Base-by-base conservation (phyloP, 2,888 invertebrate species). In the Drosophila picticornis region DNA sequence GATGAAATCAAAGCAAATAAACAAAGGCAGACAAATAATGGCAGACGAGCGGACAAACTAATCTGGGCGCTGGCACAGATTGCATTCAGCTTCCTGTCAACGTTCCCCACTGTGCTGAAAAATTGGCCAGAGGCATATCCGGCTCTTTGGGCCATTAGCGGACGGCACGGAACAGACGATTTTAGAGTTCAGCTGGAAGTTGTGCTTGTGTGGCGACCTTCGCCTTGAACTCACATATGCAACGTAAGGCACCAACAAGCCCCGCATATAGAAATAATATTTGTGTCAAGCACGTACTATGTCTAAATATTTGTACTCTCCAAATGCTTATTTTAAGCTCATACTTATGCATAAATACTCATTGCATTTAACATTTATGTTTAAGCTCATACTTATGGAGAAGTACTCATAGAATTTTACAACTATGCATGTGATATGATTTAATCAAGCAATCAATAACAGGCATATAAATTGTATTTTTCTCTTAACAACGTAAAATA, bases 1-100 rank as follows among this genome's bases (percentile, higher is more conserved):
- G 75, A 87, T 72, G 72, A 68, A 84, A 87, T 74, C 76, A 81
- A 67, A 69, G 68, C 83, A 84, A 84, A 84, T 22, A 57, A 43
- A 29, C 70, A 75, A 48, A 69, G 70, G 58, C 72, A 40, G 69
- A 51, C 71, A 86, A 74, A 79, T 66, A 81, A 53, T 53, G 31
- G 11, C 58, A 36, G 32, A 52, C 22, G 32, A 22, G 36, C 6
- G 32, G 10, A 55, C 38, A 59, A 71, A 72, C 59, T 38, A 65
- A 72, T 72, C 38, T 38, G 27, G 50, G n/a, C 57, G 40, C 50
- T 53, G 38, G 29, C 36, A 48, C 69, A 70, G 62, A 65, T 46
- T 64, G 60, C 68, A 74, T 46, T 69, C 51, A 46, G 59, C 51
- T 50, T 46, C 43, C 16, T 31, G 53, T 59, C 38, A 29, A 25